A percentile compares a stretch with the other conserved stretches of the same genome.
Conservation (phyloP, 2,888 invertebrate species). For the Operophtera brumata region DNA sequence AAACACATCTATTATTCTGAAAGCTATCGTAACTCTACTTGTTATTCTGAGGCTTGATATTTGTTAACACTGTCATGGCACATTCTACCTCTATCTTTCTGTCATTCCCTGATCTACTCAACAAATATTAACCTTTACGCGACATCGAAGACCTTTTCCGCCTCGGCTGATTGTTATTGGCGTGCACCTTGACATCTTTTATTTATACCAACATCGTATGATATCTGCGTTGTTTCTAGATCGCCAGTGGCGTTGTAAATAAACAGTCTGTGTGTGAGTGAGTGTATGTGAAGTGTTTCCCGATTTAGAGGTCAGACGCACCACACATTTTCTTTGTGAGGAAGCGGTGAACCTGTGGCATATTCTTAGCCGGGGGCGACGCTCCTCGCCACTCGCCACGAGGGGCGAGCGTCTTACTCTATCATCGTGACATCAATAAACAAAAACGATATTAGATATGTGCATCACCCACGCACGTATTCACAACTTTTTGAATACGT, state of each 20-base stretch:
- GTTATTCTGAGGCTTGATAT: not conserved
- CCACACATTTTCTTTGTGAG: slow-evolving; percentile 73
- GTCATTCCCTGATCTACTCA: not conserved
- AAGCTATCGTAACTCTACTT: not conserved
- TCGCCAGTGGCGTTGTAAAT: slow-evolving; percentile 37
- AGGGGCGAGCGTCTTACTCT: slow-evolving; percentile 34
- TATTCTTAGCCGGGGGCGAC: slow-evolving; percentile 78
- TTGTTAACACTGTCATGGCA: not conserved
- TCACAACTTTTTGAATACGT: not conserved
- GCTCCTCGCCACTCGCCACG: slow-evolving; percentile 48
- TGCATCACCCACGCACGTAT: slow-evolving; percentile 12
- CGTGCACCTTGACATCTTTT: slow-evolving; percentile 41
- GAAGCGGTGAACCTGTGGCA: slow-evolving; percentile 66
- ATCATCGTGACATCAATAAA: slow-evolving; percentile 42
- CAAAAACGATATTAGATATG: slow-evolving; percentile 20
- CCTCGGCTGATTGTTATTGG: slow-evolving; percentile 38
- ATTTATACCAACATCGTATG: slow-evolving; percentile 19
- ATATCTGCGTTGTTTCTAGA: slow-evolving; percentile 26
- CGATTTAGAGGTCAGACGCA: slow-evolving; percentile 64
- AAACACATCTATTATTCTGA: slow-evolving; percentile 6
- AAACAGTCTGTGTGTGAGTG: slow-evolving; percentile 32
- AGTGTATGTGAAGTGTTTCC: slow-evolving; percentile 46
- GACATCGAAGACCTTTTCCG: slow-evolving; percentile 31
- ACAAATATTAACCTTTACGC: slow-evolving; percentile 2
- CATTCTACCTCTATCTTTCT: not conserved